Percentiles rank a stretch among this genome's conserved stretches.
Conservation (phyloP, 2,797 vertebrate species). For the Clarias laeviceps region DNA sequence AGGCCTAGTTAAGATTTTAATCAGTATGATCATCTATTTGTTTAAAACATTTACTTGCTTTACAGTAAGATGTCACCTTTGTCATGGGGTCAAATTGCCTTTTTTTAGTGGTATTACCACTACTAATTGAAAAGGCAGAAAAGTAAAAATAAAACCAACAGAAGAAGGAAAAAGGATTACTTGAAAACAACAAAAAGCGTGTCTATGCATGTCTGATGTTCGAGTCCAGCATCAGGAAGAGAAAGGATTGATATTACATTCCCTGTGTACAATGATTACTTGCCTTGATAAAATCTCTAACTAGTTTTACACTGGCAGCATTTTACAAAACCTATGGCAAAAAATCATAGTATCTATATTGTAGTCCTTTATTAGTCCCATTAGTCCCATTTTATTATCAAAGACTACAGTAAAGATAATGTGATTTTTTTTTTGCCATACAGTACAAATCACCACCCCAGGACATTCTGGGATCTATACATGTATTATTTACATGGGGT, state of each 20-base stretch:
- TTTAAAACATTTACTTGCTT: background rate
- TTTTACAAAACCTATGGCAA: background rate
- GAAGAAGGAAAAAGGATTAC: conserved; percentile 32
- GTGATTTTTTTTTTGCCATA: too few species aligned
- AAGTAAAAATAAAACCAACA: conserved; percentile 44
- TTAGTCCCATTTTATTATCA: background rate
- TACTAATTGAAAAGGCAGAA: conserved; percentile 41
- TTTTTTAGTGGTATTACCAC: conserved; percentile 34
- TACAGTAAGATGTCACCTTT: background rate
- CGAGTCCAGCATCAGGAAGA: conserved; percentile 23
- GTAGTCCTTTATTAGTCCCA: background rate
- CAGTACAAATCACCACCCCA: too few species aligned
- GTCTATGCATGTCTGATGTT: conserved; percentile 25
- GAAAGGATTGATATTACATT: background rate
- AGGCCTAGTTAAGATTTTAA: conserved; percentile 1
- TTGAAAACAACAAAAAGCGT: conserved; percentile 49
- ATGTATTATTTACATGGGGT: background rate
- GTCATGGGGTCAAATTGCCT: conserved; percentile 4
- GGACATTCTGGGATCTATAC: background rate
- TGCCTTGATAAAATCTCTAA: background rate
- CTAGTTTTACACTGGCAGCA: background rate
- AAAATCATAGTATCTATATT: background rate
- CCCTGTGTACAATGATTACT: background rate
- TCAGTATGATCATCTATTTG: background rate
- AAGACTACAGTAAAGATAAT: background rate